Base-by-base conservation (phyloP, 1,140 invertebrate genomes). In the Colletes gigas region DNA sequence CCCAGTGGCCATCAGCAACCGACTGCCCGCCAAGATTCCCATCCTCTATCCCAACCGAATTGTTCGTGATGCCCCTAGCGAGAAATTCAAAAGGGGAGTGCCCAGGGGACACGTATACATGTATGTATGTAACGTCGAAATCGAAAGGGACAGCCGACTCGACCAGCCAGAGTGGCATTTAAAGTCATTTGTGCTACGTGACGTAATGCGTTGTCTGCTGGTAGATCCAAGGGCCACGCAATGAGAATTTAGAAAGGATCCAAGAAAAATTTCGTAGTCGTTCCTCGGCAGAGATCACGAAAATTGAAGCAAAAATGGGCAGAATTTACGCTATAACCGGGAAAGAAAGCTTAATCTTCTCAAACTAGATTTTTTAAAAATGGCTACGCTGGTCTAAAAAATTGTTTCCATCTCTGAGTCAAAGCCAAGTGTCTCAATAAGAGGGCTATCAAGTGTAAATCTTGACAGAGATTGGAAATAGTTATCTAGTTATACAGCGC, bases 161-260 rank as follows among this genome's bases (percentile, higher is more conserved):
- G 47, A 19, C 75, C 30, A 59, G 21, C 59, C 47, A n/a, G 14
- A 80, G 71, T 60, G 68, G 83, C 72, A 77, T 85, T 84, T 81
- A 84, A 77, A 84, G 72, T 57, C 74, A 78, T 81, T 77, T 52
- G 72, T 81, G 73, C 50, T 72, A 66, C 55, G 74, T 85, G 66
- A 85, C 60, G 79, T 84, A 85, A 85, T 41, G 39, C 52, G 41
- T 71, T 17, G 60, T 52, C 59, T 54, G 70, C 44, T 55, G 59
- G 60, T 72, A 59, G 15, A 19, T 1, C 63, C 44, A 55, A 55
- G 52, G 21, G 60, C 15, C 21, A 62, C 17, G 19, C 9, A 19
- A 15, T 50, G 59, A 63, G 54, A 54, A 80, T 72, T 65, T 9
- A 30, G 21, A 60, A 52, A 4, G 30, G 30, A 19, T 10, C 17